A percentile compares a stretch with the other conserved stretches of the same genome.
Evolutionary conservation across 2,888 invertebrate genomes (phyloP).

Genomic region (Eristalis pertinax): DNA sequence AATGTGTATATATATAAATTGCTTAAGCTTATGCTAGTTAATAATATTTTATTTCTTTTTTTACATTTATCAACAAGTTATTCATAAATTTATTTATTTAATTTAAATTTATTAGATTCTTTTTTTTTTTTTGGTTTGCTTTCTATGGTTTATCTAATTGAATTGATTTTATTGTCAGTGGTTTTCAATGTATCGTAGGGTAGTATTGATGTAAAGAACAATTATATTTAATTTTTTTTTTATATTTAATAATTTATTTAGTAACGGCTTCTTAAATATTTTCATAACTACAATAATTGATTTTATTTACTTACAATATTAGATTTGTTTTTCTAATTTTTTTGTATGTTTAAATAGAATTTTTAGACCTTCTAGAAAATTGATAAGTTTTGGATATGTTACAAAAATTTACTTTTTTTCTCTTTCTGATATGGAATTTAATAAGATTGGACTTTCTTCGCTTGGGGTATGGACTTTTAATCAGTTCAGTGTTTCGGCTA

Average conservation of each 20-base stretch:
- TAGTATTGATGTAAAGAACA: constrained; percentile 50
- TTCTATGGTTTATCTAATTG: constrained; percentile 34
- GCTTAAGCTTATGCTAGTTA: constrained; percentile 39
- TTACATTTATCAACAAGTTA: constrained; percentile 44
- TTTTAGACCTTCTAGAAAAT: constrained; percentile 6
- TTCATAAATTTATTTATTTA: constrained; percentile 5
- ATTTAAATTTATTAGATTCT: neutral
- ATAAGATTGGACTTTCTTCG: neutral
- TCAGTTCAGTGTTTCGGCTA: neutral
- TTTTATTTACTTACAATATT: constrained; percentile 46
- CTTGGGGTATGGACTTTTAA: neutral
- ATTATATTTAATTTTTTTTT: constrained; percentile 25
- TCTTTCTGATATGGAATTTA: neutral
- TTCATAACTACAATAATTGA: constrained; percentile 49
- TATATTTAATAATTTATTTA: constrained; percentile 60
- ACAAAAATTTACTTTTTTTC: neutral
- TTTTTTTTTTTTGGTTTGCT: neutral
- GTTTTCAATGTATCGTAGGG: constrained; percentile 77
- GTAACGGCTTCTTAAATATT: constrained; percentile 54
- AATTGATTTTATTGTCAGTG: constrained; percentile 79
- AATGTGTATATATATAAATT: constrained; percentile 37
- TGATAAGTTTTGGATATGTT: constrained; percentile 41
- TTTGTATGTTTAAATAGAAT: constrained; percentile 20
- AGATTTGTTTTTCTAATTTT: constrained; percentile 33
- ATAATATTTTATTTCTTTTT: constrained; percentile 16